phyloP scores from a whole-genome alignment of 1,140 invertebrate species.

The Carposina sasakii region DNA sequence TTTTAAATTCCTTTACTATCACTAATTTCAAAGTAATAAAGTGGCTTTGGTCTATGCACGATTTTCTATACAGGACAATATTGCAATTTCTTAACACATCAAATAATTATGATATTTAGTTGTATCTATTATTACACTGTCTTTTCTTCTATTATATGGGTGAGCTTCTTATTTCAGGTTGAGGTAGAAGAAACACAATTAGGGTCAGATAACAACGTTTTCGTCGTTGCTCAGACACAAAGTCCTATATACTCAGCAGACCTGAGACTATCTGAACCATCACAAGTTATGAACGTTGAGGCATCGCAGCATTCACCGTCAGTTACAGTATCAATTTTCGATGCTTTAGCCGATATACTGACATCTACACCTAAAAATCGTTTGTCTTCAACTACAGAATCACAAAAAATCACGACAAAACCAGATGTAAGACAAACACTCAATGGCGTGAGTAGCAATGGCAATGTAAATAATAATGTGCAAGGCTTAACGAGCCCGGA shows the following conservation, averaged over 20 bases:
- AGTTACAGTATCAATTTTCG: constrained; percentile 73
- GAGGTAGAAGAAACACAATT: constrained; percentile 69
- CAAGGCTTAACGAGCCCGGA: constrained; percentile 46
- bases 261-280: constrained; percentile 64
- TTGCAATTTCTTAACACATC: constrained; percentile 14
- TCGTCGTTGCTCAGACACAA: constrained; percentile 68
- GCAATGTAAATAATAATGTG: constrained; percentile 67
- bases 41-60: constrained; percentile 69
- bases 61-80: constrained; percentile 23
- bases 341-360: constrained; percentile 73
- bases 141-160: constrained; percentile 60
- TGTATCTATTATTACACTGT: constrained; percentile 17
- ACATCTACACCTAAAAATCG: constrained; percentile 64
- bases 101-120: constrained; percentile 4
- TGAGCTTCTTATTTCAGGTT: constrained; percentile 72
- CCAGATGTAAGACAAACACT: constrained; percentile 46
- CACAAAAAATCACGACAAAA: constrained; percentile 49
- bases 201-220: constrained; percentile 67
- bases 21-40: constrained; percentile 60
- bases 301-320: constrained; percentile 70
- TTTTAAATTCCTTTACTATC: constrained; percentile 23
- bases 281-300: constrained; percentile 70
- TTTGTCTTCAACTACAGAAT: constrained; percentile 66
- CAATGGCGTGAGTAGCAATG: constrained; percentile 61
- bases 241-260: constrained; percentile 64